Percentiles rank a stretch among this genome's conserved stretches.
Conservation (phyloP, 2,797 vertebrate genomes). For the Chiloscyllium punctatum region DNA sequence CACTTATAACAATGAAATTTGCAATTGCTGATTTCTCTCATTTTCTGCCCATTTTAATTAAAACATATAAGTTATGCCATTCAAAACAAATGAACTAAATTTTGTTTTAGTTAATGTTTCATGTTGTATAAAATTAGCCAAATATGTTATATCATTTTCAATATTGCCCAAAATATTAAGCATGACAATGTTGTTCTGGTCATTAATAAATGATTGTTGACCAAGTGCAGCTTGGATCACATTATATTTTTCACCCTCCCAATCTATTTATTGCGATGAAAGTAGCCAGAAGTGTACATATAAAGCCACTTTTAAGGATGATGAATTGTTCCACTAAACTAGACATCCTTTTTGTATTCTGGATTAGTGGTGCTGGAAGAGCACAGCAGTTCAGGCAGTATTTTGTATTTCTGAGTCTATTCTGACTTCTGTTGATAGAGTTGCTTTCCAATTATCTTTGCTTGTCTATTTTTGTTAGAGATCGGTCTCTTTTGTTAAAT, state of each 20-base stretch:
- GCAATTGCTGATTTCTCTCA: background rate
- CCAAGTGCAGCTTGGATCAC: background rate
- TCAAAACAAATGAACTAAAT: constrained; percentile 50
- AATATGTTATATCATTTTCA: background rate
- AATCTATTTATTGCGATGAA: background rate
- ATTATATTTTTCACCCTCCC: background rate
- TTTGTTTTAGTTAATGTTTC: constrained; percentile 48
- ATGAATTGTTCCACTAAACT: constrained; percentile 55
- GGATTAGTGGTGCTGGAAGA: no score
- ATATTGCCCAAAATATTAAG: constrained; percentile 1
- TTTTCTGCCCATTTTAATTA: constrained; percentile 51
- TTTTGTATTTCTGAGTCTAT: constrained; percentile 56
- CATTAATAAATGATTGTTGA: constrained; percentile 11
- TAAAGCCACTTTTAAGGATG: constrained; percentile 47
- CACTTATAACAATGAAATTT: background rate
- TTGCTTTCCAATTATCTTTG: constrained; percentile 35
- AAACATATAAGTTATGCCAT: constrained; percentile 50
- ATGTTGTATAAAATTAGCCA: constrained; percentile 19
- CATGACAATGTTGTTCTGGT: background rate
- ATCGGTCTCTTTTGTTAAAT: background rate
- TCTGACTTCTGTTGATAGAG: constrained; percentile 56
- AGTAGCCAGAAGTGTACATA: background rate
- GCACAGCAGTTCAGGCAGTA: no score
- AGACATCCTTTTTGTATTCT: constrained; percentile 52
- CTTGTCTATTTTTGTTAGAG: background rate